A percentile compares a stretch with the other conserved stretches of the same genome.
Evolutionary conservation across 2,888 invertebrate species (phyloP).

Genomic region (Mechanitis messenoides): DNA sequence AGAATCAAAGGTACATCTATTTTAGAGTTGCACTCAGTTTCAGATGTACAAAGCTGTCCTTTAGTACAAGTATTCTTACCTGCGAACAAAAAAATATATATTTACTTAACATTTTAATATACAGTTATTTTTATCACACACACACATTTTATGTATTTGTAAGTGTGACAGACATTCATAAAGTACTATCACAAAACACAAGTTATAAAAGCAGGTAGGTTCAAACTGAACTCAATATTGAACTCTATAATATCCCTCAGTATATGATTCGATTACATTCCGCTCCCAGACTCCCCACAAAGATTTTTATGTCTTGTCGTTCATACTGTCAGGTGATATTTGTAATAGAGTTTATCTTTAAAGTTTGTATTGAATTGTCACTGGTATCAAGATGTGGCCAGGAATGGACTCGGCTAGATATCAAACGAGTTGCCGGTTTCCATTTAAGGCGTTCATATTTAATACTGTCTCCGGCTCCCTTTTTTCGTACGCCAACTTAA

Average conservation of each 20-base stretch:
- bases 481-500: constrained; percentile 2
- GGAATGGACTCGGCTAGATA: constrained; percentile 43
- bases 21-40: constrained; percentile 31
- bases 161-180: constrained; percentile 34
- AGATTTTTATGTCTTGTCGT: constrained; percentile 50
- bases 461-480: constrained; percentile 5
- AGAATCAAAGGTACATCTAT: constrained; percentile 40
- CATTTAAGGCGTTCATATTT: constrained; percentile 30
- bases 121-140: not conserved
- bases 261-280: constrained; percentile 39
- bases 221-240: constrained; percentile 26
- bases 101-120: constrained; percentile 13
- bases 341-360: constrained; percentile 54
- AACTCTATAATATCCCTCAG: constrained; percentile 35
- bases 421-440: constrained; percentile 44
- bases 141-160: constrained; percentile 29
- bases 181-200: constrained; percentile 32
- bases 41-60: constrained; percentile 21
- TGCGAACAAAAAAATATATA: constrained; percentile 30
- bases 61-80: constrained; percentile 36
- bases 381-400: constrained; percentile 47
- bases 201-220: constrained; percentile 32
- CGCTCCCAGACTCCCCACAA: constrained; percentile 38
- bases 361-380: constrained; percentile 62
- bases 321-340: constrained; percentile 51